Evolutionary conservation across 2,797 vertebrate species (phyloP).

Genomic region (Pogonophryne albipinna): DNA sequence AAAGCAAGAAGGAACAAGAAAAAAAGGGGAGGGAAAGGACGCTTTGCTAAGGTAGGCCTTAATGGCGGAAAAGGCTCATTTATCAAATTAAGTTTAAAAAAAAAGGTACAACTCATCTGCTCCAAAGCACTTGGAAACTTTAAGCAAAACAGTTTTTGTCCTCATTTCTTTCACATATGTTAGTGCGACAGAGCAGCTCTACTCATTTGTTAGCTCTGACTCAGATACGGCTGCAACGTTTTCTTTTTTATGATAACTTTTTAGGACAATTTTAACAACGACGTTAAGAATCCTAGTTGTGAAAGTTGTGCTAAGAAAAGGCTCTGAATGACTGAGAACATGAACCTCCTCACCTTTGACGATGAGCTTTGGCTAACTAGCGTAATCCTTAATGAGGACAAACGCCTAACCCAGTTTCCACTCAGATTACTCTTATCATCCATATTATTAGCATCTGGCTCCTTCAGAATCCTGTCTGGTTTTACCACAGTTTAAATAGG

Average conservation of each 20-base stretch:
- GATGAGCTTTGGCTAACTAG: constrained; percentile 56
- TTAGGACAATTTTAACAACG: constrained; percentile 20
- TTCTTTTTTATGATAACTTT: constrained; percentile 36
- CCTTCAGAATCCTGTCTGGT: constrained; percentile 35
- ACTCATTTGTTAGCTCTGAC: constrained; percentile 51
- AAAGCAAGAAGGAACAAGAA: constrained; percentile 85
- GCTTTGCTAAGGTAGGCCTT: constrained; percentile 62
- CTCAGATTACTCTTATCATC: constrained; percentile 62
- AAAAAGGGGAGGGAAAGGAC: constrained; percentile 57
- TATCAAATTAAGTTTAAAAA: constrained; percentile 75
- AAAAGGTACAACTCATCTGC: constrained; percentile 58
- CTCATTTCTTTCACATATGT: constrained; percentile 66
- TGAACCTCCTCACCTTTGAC: constrained; percentile 42
- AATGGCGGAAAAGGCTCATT: constrained; percentile 73
- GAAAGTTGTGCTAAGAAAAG: constrained; percentile 17
- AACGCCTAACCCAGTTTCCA: constrained; percentile 57
- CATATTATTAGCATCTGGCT: constrained; percentile 54
- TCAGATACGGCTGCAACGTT: constrained; percentile 39
- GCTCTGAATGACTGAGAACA: constrained; percentile 31
- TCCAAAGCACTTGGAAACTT: constrained; percentile 63
- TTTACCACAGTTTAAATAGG: constrained; percentile 24
- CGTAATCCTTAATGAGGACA: constrained; percentile 58
- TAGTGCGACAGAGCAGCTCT: constrained; percentile 40
- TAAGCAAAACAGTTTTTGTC: constrained; percentile 62
- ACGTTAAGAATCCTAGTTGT: constrained; percentile 27